Conservation (phyloP, 2,113 vertebrate species). For the Aphelocoma coerulescens region DNA sequence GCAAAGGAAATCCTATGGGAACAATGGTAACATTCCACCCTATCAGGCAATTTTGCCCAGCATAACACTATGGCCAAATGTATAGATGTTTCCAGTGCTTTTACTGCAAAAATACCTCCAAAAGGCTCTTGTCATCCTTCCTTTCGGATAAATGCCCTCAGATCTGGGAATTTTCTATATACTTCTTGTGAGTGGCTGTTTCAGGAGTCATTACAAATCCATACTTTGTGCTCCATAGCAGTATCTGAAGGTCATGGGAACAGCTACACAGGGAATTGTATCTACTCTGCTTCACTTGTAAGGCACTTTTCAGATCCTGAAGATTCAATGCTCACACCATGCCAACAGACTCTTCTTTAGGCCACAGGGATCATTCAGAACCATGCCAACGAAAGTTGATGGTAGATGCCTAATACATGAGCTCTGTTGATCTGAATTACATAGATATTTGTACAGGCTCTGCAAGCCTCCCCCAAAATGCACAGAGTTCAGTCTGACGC, state of each 20-base stretch:
- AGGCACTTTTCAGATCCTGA: not conserved
- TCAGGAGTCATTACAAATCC: not conserved
- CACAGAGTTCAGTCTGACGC: not conserved
- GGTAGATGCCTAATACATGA: not conserved
- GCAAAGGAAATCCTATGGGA: not conserved
- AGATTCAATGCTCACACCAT: not conserved
- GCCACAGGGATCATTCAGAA: not conserved
- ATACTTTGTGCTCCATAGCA: not conserved
- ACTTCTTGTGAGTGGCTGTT: not conserved
- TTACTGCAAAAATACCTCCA: not conserved
- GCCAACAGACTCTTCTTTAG: not conserved
- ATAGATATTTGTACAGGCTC: not conserved
- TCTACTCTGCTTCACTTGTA: not conserved
- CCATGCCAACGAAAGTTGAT: fast-evolving
- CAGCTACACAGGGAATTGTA: no score
- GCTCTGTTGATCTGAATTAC: not conserved
- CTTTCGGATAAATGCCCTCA: not conserved
- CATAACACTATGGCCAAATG: not conserved
- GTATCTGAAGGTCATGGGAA: not conserved
- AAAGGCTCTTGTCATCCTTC: not conserved
- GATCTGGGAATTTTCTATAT: not conserved
- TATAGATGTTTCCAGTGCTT: not conserved
- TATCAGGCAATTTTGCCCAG: not conserved
- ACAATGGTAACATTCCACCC: not conserved
- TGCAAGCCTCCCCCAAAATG: not conserved